Evolutionary conservation across 2,888 invertebrate genomes (phyloP).

Genomic region (Ctena decussata): DNA sequence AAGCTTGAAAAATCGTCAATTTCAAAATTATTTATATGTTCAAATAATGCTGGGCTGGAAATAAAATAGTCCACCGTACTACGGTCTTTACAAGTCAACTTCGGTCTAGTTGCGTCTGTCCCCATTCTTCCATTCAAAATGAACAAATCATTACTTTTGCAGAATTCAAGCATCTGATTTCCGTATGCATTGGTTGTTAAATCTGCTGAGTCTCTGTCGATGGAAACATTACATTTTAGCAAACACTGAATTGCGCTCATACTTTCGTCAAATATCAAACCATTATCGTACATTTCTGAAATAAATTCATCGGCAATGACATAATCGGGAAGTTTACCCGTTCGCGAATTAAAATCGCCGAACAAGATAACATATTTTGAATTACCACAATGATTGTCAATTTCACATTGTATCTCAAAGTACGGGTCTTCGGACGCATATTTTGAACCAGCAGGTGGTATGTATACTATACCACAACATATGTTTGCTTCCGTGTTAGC

Average conservation of each 20-base stretch:
- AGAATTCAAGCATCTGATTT: background rate
- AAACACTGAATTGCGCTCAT: background rate
- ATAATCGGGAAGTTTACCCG: background rate
- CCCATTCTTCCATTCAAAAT: too few relatives aligned
- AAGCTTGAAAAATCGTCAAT: too few relatives aligned
- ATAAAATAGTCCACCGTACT: too few relatives aligned
- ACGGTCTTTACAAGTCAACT: too few relatives aligned
- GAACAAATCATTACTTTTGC: too few relatives aligned
- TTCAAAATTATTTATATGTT: too few relatives aligned
- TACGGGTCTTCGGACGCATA: too few relatives aligned
- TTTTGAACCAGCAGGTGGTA: too few relatives aligned
- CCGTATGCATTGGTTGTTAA: background rate
- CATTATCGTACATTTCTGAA: background rate
- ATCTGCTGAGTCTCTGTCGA: background rate
- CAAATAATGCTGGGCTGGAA: too few relatives aligned
- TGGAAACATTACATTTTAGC: background rate
- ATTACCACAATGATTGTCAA: background rate
- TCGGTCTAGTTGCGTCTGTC: too few relatives aligned
- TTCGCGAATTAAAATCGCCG: slow-evolving; percentile 15
- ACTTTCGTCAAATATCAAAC: background rate
- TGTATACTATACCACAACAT: too few relatives aligned
- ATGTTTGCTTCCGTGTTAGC: too few relatives aligned
- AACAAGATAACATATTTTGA: background rate
- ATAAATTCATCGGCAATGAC: background rate
- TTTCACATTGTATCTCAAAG: slow-evolving; percentile 11